Base-by-base conservation (phyloP, 2,888 invertebrate species). In the Galerucella calmariensis region DNA sequence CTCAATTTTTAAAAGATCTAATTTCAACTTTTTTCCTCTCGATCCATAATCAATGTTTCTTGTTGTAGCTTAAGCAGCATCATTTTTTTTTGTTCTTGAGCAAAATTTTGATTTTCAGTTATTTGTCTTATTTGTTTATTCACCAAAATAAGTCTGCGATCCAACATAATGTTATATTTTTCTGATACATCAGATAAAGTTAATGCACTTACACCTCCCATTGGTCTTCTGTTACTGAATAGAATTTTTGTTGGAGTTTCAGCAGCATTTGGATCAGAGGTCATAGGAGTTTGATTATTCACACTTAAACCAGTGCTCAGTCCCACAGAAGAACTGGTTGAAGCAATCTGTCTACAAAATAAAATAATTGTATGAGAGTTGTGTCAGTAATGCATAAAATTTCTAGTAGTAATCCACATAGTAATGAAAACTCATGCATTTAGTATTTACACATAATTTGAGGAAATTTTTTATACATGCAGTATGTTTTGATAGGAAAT, bases 111-210 rank as follows among this genome's bases (percentile, higher is more conserved):
- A 53, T n/a, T 14, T 53, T 53, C 53, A 53, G n/a, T n/a, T n/a
- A n/a, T 14, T 53, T 53, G 53, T 14, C 14, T 14, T 14, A 14
- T 53, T 53, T 53, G n/a, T n/a, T 53, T 53, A n/a, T 53, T n/a
- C 12, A 53, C 53, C 53, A 14, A 53, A 53, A 51, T 10, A 5
- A 71, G 71, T 44, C 71, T 35, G 51, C 65, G 63, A 24, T 66
- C 71, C 9, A 71, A n/a, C 9, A 71, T 14, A 12, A 71, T 5
- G 14, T 66, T 65, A 65, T 71, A 71, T 65, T 71, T 71, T 65
- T 71, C 12, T 35, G 66, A 41, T 16, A 71, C 46, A n/a, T 66
- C 71, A 10, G 71, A 71, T 16, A 44, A 58, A 35, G 58, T 65
- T 27, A 65, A 41, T 14, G 58, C 41, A 48, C 65, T 71, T 9